Evolutionary conservation across 2,888 invertebrate genomes (phyloP).

Genomic region (Barypeithes pellucidus): DNA sequence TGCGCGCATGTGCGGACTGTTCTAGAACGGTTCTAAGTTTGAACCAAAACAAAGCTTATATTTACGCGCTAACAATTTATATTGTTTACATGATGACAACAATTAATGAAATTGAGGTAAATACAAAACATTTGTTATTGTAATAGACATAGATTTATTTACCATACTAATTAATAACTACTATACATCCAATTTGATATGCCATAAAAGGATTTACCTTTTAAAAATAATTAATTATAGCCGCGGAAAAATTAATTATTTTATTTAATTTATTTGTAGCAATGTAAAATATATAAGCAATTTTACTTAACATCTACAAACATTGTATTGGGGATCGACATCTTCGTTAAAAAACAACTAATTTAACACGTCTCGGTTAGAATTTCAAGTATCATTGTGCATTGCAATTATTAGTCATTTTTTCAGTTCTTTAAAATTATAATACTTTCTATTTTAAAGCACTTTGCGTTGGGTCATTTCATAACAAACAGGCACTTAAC

Average conservation of each 20-base stretch:
- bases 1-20: no score
- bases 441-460: conserved; percentile 24
- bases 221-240: conserved; percentile 9
- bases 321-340: no score
- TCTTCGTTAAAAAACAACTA: background rate
- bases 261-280: no score
- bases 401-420: background rate
- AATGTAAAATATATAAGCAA: no score
- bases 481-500: conserved; percentile 42
- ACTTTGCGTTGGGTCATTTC: conserved; percentile 33
- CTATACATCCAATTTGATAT: background rate
- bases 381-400: conserved; percentile 7
- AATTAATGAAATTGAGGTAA: conserved; percentile 54
- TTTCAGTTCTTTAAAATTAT: conserved; percentile 8
- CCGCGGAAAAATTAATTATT: background rate
- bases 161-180: conserved; percentile 39
- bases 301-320: no score
- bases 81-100: conserved; percentile 48
- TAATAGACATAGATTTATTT: conserved; percentile 45
- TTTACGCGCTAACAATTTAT: conserved; percentile 46
- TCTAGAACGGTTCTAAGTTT: no score
- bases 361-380: background rate
- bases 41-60: no score
- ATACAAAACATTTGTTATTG: conserved; percentile 48
- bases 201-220: conserved; percentile 3